Conservation (phyloP, 2,888 invertebrate genomes). For the Brachypterus glaber region DNA sequence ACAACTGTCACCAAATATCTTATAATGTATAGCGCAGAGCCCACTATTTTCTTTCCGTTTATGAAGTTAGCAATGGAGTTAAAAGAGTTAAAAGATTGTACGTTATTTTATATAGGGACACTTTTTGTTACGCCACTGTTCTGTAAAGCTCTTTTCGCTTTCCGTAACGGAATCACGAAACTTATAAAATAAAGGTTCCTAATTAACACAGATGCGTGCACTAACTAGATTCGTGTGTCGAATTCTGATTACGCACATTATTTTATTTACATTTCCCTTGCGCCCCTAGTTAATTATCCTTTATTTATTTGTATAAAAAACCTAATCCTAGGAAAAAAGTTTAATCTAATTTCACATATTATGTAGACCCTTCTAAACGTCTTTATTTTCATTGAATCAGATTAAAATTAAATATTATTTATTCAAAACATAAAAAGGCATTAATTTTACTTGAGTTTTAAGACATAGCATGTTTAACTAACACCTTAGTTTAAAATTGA, state of each 20-base stretch:
- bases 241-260: slow-evolving; percentile 25
- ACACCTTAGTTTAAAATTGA: too few species aligned
- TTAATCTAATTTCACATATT: slow-evolving; percentile 2
- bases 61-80: slow-evolving; percentile 27
- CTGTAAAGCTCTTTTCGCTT: too few species aligned
- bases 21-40: too few species aligned
- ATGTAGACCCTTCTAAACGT: background rate
- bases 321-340: background rate
- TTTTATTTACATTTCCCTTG: slow-evolving; percentile 13
- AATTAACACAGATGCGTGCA: slow-evolving; percentile 33
- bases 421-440: too few species aligned
- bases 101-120: too few species aligned
- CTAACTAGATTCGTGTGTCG: slow-evolving; percentile 29
- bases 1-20: too few species aligned
- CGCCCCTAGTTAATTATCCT: too few species aligned
- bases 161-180: slow-evolving; percentile 29
- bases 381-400: slow-evolving; percentile 29
- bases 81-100: slow-evolving; percentile 13
- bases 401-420: slow-evolving; percentile 30
- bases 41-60: too few species aligned
- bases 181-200: slow-evolving; percentile 30
- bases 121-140: too few species aligned
- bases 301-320: too few species aligned
- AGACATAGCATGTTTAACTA: too few species aligned
- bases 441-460: too few species aligned